Conservation (phyloP, 1,140 invertebrate species). For the Steinernema feltiae region DNA sequence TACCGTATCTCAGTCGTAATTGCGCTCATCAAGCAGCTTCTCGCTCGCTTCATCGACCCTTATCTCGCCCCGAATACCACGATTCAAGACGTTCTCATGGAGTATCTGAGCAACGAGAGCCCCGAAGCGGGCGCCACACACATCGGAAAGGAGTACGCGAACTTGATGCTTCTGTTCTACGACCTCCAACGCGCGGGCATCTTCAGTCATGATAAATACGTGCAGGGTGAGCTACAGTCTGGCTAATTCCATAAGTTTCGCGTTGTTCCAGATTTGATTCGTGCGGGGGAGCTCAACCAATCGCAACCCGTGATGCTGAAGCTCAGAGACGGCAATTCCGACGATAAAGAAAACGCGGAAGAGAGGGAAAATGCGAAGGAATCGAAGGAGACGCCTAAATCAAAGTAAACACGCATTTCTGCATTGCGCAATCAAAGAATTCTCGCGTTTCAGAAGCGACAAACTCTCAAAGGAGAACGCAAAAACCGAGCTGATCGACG, state of each 20-base stretch:
- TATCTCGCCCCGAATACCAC: neutral
- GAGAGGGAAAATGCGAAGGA: neutral
- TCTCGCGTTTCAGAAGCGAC: neutral
- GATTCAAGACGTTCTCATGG: neutral
- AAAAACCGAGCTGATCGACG: neutral
- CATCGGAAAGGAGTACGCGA: neutral
- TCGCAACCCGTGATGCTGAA: neutral
- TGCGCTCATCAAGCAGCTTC: neutral
- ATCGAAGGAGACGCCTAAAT: neutral
- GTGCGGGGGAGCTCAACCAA: neutral
- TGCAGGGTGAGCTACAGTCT: neutral
- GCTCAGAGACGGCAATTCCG: neutral
- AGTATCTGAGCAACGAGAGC: neutral
- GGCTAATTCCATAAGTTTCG: neutral
- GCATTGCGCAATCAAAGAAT: neutral
- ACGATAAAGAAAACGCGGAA: neutral
- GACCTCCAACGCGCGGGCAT: neutral
- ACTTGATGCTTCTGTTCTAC: neutral
- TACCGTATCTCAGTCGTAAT: neutral
- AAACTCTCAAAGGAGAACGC: neutral
- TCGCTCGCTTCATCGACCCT: neutral
- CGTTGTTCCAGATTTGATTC: neutral
- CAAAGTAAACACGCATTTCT: neutral
- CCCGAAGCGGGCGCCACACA: neutral
- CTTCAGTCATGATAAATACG: slow-evolving; percentile 6